These are phyloP conservation scores for Amphiduros pacificus DNA, from an alignment of 2,888 invertebrate genomes.

Conservation along the genomic window DNA sequence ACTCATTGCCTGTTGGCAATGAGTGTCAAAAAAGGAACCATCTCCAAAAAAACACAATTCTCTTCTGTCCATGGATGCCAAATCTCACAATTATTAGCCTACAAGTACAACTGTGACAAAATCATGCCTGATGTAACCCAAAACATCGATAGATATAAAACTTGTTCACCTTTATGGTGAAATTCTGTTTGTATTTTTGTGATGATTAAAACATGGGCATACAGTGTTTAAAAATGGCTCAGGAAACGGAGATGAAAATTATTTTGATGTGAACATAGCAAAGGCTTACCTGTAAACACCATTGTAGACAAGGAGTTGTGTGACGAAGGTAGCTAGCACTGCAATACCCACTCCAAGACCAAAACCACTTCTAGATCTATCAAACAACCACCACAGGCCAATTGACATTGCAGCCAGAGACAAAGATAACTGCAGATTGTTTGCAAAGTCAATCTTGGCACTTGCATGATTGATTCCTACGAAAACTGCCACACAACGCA, in stretches of 20 bases:
- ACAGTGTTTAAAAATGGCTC: too few relatives aligned
- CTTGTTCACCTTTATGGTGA: too few relatives aligned
- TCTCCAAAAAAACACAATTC: too few relatives aligned
- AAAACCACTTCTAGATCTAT: conserved; percentile 60
- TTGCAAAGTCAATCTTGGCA: conserved; percentile 62
- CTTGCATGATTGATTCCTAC: conserved; percentile 62
- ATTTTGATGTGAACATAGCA: not conserved
- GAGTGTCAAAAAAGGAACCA: too few relatives aligned
- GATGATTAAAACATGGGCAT: too few relatives aligned
- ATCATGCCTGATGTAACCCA: too few relatives aligned
- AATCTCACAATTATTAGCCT: too few relatives aligned
- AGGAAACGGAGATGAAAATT: not conserved
- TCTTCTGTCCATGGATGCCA: too few relatives aligned
- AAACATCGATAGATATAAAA: too few relatives aligned
- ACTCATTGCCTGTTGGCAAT: too few relatives aligned
- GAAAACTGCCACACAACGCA: conserved; percentile 61
- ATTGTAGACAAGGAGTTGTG: conserved; percentile 59
- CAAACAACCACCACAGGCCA: conserved; percentile 62
- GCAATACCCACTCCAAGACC: conserved; percentile 60
- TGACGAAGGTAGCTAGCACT: conserved; percentile 57
- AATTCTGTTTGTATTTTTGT: too few relatives aligned
- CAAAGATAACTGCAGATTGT: conserved; percentile 59
- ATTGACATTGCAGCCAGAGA: conserved; percentile 60
- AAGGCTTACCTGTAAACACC: conserved; percentile 59
- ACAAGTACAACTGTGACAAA: too few relatives aligned